Conservation (phyloP, 2,113 vertebrate species). For the Thryonomys swinderianus region DNA sequence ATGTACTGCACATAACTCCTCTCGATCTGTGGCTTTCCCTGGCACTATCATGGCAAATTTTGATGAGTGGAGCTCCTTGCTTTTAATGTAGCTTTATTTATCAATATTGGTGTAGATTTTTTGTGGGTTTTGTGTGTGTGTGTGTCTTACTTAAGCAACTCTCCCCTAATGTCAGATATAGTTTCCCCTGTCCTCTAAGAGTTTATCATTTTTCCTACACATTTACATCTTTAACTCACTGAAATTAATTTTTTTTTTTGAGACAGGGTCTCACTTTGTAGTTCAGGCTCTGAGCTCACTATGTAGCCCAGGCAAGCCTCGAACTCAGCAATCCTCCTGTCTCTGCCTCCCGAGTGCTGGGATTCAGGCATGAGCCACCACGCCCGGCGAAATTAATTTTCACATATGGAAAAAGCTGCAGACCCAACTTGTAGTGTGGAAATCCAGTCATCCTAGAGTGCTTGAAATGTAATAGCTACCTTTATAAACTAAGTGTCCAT, state of each 20-base stretch:
- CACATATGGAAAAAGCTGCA: not conserved
- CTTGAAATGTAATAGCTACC: not conserved
- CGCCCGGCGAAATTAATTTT: constrained; percentile 52
- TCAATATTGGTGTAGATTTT: not conserved
- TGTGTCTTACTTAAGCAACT: constrained; percentile 43
- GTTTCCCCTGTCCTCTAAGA: not conserved
- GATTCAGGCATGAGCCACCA: no score
- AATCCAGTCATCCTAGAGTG: not conserved
- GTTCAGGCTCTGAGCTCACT: no score
- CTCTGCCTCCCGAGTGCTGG: no score
- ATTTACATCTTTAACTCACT: not conserved
- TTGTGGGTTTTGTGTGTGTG: not conserved
- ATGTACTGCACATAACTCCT: not conserved
- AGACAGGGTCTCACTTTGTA: no score
- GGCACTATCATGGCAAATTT: constrained; percentile 1
- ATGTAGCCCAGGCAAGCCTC: no score
- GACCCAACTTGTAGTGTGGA: not conserved
- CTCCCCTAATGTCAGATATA: not conserved
- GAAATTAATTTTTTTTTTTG: no score
- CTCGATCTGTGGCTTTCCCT: not conserved
- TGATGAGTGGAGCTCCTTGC: not conserved
- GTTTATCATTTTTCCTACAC: not conserved
- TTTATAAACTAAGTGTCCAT: not conserved
- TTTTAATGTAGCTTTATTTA: constrained; percentile 35
- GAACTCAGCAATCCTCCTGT: no score